Percentiles rank a stretch among this genome's conserved stretches.
Evolutionary conservation across 2,888 invertebrate genomes (phyloP).

Genomic region (Apodemia zela): DNA sequence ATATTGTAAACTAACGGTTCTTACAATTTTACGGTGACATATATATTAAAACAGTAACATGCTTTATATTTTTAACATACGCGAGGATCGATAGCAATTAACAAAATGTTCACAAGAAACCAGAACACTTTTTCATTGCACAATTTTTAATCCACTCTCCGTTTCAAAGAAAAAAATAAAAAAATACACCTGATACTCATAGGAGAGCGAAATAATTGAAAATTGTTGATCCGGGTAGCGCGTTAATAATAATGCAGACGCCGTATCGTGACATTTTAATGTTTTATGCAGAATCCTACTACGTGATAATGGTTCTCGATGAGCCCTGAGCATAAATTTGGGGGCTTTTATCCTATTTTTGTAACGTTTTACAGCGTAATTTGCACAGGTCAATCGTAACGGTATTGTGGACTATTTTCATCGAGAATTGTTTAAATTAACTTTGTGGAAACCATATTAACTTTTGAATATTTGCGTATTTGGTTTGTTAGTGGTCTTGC

Average conservation of each 20-base stretch:
- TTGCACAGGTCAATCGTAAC: conserved; percentile 20
- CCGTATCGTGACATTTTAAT: conserved; percentile 64
- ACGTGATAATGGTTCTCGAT: conserved; percentile 69
- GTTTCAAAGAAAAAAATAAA: conserved; percentile 23
- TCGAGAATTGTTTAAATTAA: not conserved
- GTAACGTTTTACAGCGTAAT: conserved; percentile 19
- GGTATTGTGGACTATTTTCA: conserved; percentile 2
- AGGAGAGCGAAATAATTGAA: conserved; percentile 59
- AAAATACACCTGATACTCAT: conserved; percentile 38
- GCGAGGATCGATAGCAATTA: not conserved
- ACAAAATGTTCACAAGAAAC: conserved; percentile 5
- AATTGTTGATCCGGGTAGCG: conserved; percentile 55
- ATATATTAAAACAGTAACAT: too few relatives aligned
- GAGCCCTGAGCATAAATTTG: conserved; percentile 59
- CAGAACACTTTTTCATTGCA: conserved; percentile 14
- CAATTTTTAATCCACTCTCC: conserved; percentile 24
- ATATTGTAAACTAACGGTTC: too few relatives aligned
- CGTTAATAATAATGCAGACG: conserved; percentile 66
- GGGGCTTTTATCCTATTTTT: conserved; percentile 63
- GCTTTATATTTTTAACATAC: not conserved
- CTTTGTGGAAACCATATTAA: not conserved
- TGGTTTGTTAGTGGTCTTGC: too few relatives aligned
- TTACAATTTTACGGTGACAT: too few relatives aligned
- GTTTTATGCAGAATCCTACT: conserved; percentile 69
- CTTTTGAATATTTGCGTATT: too few relatives aligned